phyloP scores from a whole-genome alignment of 2,888 invertebrate species.

The Lamproptera curius region DNA sequence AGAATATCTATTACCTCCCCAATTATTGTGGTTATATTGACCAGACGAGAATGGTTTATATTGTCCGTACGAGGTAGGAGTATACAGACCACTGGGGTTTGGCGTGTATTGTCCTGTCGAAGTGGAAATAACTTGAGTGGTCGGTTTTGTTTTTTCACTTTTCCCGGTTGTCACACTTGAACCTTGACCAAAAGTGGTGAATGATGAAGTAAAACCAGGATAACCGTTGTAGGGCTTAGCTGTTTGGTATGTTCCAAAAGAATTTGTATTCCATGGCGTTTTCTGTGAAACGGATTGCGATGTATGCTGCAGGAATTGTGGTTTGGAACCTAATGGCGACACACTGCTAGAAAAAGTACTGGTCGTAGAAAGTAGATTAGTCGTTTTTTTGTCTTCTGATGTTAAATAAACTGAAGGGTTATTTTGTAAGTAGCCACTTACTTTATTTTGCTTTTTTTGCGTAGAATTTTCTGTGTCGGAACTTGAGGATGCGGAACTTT shows the following conservation, averaged over 20 bases:
- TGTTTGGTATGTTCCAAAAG: conserved; percentile 16
- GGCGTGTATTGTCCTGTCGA: too few relatives aligned
- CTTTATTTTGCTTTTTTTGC: not conserved
- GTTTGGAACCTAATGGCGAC: conserved; percentile 2
- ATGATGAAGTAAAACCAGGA: conserved; percentile 11
- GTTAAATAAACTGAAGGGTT: not conserved
- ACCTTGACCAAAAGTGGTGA: conserved; percentile 10
- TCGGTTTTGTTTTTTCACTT: conserved; percentile 14
- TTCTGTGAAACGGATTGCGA: conserved; percentile 1
- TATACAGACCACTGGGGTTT: not conserved
- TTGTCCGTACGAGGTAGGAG: conserved; percentile 1
- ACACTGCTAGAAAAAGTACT: conserved; percentile 1
- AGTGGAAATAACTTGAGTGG: conserved; percentile 3
- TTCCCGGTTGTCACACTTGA: conserved; percentile 1
- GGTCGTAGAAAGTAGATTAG: not conserved
- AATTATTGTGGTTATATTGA: conserved; percentile 5
- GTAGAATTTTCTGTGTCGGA: not conserved
- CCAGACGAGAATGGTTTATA: conserved; percentile 8
- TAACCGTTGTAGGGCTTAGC: conserved; percentile 15
- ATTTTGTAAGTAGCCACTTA: not conserved
- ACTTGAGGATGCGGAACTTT: not conserved
- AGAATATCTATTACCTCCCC: conserved; percentile 7
- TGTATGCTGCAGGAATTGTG: conserved; percentile 4
- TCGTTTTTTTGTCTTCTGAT: not conserved
- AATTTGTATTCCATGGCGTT: conserved; percentile 9